These are phyloP conservation scores for Ficedula albicollis DNA, from an alignment of 2,797 vertebrate genomes.

Conservation along the genomic window DNA sequence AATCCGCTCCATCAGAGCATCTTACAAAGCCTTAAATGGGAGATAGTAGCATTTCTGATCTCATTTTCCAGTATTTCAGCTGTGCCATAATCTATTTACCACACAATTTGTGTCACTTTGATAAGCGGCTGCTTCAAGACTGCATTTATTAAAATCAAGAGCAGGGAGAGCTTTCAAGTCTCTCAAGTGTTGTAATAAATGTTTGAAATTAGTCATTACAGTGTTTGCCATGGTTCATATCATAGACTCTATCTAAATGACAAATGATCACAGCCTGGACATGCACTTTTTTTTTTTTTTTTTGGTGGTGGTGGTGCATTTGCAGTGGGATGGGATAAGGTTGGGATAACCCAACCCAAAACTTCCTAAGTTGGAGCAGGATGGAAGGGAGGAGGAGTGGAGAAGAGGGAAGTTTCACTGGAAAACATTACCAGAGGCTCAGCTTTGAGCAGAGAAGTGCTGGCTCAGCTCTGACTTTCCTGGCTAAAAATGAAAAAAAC, in stretches of 20 bases:
- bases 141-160: constrained; percentile 83
- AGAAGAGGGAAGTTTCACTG: background rate
- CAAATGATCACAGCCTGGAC: constrained; percentile 57
- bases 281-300: background rate
- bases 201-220: constrained; percentile 81
- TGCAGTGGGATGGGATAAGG: background rate
- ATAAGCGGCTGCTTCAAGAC: constrained; percentile 81
- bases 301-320: background rate
- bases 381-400: background rate
- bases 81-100: constrained; percentile 81
- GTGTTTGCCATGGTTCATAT: constrained; percentile 75
- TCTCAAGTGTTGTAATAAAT: constrained; percentile 81
- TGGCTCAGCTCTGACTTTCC: background rate
- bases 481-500: background rate
- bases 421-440: background rate
- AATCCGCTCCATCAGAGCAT: constrained; percentile 44
- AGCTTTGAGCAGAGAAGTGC: background rate
- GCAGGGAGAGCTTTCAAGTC: constrained; percentile 77
- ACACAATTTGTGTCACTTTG: constrained; percentile 83
- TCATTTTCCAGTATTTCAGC: constrained; percentile 82
- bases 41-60: constrained; percentile 78
- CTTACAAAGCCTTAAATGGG: constrained; percentile 54
- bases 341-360: background rate
- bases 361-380: background rate
- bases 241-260: constrained; percentile 69